Conservation (phyloP, 2,113 vertebrate genomes). For the Electrona antarctica region DNA sequence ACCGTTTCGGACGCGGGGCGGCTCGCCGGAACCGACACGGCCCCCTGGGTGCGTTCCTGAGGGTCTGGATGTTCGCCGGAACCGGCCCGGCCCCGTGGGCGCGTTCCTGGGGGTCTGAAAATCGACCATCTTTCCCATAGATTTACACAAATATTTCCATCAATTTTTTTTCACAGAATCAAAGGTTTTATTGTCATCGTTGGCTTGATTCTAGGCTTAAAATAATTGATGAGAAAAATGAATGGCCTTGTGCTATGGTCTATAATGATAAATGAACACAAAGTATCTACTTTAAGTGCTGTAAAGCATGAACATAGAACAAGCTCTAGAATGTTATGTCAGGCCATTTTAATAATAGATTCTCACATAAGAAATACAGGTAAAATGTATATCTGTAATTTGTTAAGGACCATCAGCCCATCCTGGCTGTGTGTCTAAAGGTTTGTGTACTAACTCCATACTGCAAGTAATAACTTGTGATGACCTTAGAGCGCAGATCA, state of each 20-base stretch:
- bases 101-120: no score
- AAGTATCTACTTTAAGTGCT: background rate
- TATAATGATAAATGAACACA: no score
- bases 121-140: background rate
- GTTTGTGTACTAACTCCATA: conserved; percentile 45
- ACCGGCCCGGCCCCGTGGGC: no score
- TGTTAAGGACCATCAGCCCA: conserved; percentile 53
- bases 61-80: no score
- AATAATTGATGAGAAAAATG: no score
- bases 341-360: conserved; percentile 61
- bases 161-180: background rate
- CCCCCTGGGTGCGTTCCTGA: no score
- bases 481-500: conserved; percentile 38
- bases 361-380: conserved; percentile 66
- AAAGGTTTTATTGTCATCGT: background rate
- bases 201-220: no score
- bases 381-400: conserved; percentile 53
- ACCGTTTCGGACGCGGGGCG: no score
- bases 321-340: conserved; percentile 54
- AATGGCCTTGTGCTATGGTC: no score
- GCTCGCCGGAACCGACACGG: no score
- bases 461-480: conserved; percentile 48
- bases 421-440: conserved; percentile 36
- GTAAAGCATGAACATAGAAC: conserved; percentile 25
- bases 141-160: no score